Conservation (phyloP, 2,888 invertebrate genomes). For the Acleris holmiana region DNA sequence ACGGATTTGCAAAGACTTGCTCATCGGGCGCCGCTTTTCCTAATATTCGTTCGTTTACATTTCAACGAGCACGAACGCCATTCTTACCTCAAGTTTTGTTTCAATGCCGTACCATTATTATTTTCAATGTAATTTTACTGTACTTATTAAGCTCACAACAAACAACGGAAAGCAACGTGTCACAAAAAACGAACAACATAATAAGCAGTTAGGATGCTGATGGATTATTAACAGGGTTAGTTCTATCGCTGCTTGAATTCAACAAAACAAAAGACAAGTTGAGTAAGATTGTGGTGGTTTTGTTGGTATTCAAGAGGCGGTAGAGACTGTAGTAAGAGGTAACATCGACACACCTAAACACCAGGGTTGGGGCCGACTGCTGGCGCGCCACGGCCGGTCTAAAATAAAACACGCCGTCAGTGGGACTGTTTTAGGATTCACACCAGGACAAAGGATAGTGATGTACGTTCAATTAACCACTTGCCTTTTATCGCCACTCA, state of each 20-base stretch:
- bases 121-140: neutral
- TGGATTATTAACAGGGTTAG: slow-evolving; percentile 52
- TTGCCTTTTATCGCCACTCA: slow-evolving; percentile 43
- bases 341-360: slow-evolving; percentile 85
- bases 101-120: neutral
- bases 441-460: slow-evolving; percentile 47
- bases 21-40: slow-evolving; percentile 23
- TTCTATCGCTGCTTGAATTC: slow-evolving; percentile 67
- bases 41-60: slow-evolving; percentile 20
- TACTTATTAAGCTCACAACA: slow-evolving; percentile 8
- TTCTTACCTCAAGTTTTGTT: neutral
- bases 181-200: slow-evolving; percentile 55
- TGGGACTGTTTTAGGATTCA: slow-evolving; percentile 62
- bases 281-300: neutral
- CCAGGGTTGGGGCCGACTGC: slow-evolving; percentile 84
- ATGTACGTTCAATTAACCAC: slow-evolving; percentile 40
- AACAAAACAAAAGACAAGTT: slow-evolving; percentile 40
- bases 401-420: slow-evolving; percentile 82
- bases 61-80: slow-evolving; percentile 3
- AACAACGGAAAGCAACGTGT: slow-evolving; percentile 72
- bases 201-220: slow-evolving; percentile 63
- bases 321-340: slow-evolving; percentile 65
- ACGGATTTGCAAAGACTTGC: slow-evolving; percentile 30
- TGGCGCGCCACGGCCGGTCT: slow-evolving; percentile 84
- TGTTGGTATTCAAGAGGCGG: slow-evolving; percentile 65